These are phyloP conservation scores for Scomber colias DNA, from an alignment of 2,113 vertebrate genomes.

Conservation along the genomic window DNA sequence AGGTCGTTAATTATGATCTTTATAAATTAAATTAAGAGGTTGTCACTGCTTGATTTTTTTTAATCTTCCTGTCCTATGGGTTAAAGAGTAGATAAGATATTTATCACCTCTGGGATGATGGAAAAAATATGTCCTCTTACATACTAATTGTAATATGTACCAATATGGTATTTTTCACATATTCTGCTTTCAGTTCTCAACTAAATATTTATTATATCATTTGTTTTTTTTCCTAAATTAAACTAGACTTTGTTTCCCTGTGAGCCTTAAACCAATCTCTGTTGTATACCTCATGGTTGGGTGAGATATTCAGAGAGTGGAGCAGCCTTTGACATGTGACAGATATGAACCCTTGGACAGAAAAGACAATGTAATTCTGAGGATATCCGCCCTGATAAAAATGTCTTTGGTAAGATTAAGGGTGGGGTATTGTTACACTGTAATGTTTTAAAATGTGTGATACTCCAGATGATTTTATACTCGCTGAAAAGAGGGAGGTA, in stretches of 20 bases:
- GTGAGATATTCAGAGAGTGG: slow-evolving; percentile 56
- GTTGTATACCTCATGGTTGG: slow-evolving; percentile 6
- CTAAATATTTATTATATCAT: slow-evolving; percentile 20
- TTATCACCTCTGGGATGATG: slow-evolving; percentile 65
- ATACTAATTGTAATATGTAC: slow-evolving; percentile 59
- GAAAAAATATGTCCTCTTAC: slow-evolving; percentile 51
- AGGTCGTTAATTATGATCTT: slow-evolving; percentile 87
- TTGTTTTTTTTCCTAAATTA: not conserved
- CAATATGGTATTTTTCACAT: slow-evolving; percentile 17
- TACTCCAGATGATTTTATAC: slow-evolving; percentile 47
- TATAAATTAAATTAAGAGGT: slow-evolving; percentile 87
- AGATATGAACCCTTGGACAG: slow-evolving; percentile 52
- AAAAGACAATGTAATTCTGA: slow-evolving; percentile 60
- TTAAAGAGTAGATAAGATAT: slow-evolving; percentile 80
- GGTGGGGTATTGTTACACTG: slow-evolving; percentile 20
- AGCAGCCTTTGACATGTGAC: slow-evolving; percentile 57
- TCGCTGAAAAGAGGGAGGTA: slow-evolving; percentile 16
- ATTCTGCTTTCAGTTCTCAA: slow-evolving; percentile 28
- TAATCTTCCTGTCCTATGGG: slow-evolving; percentile 88
- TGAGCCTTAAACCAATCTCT: slow-evolving; percentile 40
- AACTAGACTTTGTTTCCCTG: slow-evolving; percentile 13
- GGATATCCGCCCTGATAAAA: slow-evolving; percentile 54
- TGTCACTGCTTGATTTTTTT: slow-evolving; percentile 81
- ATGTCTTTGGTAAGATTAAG: slow-evolving; percentile 61
- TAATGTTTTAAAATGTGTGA: slow-evolving; percentile 40